A percentile compares a stretch with the other conserved stretches of the same genome.
These are phyloP conservation scores for Sycon ciliatum DNA, from an alignment of 37 sponge, comb jelly and placozoan genomes.

Conservation along the genomic window DNA sequence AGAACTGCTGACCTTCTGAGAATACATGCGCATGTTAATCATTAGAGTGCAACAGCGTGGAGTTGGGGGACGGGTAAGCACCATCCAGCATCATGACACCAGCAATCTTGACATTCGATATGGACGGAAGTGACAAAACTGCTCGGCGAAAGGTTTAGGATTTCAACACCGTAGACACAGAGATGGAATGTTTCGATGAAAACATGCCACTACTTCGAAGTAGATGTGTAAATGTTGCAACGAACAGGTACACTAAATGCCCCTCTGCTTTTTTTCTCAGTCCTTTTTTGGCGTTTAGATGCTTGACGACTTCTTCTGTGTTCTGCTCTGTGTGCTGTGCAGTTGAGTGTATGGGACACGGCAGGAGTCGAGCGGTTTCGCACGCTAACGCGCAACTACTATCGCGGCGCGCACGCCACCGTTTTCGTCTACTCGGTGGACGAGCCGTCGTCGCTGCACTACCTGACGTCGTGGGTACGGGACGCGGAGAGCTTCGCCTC, in stretches of 20 bases:
- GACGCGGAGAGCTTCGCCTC: slow-evolving; percentile 73
- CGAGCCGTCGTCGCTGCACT: slow-evolving; percentile 60
- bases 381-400: slow-evolving; percentile 70
- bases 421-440: slow-evolving; percentile 56
- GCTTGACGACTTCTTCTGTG: slow-evolving; percentile 12
- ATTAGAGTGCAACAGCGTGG: too few relatives aligned
- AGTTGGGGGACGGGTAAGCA: too few relatives aligned
- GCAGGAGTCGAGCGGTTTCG: slow-evolving; percentile 65
- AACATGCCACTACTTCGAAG: too few relatives aligned
- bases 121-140: too few relatives aligned
- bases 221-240: too few relatives aligned
- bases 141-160: too few relatives aligned
- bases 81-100: too few relatives aligned
- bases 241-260: not conserved
- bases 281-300: not conserved
- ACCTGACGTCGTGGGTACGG: slow-evolving; percentile 73
- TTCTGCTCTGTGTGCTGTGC: not conserved
- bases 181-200: too few relatives aligned
- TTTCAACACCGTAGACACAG: too few relatives aligned
- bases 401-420: slow-evolving; percentile 48
- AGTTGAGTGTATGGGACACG: slow-evolving; percentile 58
- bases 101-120: too few relatives aligned
- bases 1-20: too few relatives aligned
- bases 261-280: not conserved
- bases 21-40: too few relatives aligned